Conservation (phyloP, 2,797 vertebrate species). For the Pachyuromys duprasi region DNA sequence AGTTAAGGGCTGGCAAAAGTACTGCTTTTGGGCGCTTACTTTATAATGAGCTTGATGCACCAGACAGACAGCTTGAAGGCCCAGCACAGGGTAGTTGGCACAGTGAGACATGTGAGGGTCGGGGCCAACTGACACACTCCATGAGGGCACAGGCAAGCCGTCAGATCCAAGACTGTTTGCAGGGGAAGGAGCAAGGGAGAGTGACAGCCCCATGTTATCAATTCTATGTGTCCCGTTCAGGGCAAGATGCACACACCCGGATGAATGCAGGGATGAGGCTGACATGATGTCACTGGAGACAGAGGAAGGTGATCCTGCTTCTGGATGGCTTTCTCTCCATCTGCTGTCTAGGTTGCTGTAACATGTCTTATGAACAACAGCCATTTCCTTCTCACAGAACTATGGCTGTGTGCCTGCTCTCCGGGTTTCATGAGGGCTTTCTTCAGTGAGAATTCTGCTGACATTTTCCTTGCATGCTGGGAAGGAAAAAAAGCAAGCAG, state of each 20-base stretch:
- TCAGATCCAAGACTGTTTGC: not conserved
- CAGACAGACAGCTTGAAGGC: slow-evolving; percentile 6
- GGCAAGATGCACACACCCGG: not conserved
- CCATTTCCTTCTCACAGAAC: not conserved
- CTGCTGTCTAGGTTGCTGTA: not conserved
- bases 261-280: not conserved
- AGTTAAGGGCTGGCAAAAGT: slow-evolving; percentile 67
- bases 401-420: not conserved
- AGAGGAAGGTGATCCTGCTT: not conserved
- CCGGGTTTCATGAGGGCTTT: not conserved
- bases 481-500: not conserved
- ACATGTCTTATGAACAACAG: not conserved
- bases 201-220: not conserved
- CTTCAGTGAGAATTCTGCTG: not conserved
- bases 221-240: not conserved
- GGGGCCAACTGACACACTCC: not conserved
- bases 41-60: slow-evolving; percentile 59
- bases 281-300: not conserved
- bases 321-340: not conserved
- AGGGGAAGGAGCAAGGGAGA: not conserved
- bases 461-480: not conserved
- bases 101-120: not conserved
- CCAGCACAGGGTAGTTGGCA: not conserved
- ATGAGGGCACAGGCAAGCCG: not conserved
- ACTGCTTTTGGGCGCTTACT: slow-evolving; percentile 59